Evolutionary conservation across 2,113 vertebrate species (phyloP).

Genomic region (Panthera leo): DNA sequence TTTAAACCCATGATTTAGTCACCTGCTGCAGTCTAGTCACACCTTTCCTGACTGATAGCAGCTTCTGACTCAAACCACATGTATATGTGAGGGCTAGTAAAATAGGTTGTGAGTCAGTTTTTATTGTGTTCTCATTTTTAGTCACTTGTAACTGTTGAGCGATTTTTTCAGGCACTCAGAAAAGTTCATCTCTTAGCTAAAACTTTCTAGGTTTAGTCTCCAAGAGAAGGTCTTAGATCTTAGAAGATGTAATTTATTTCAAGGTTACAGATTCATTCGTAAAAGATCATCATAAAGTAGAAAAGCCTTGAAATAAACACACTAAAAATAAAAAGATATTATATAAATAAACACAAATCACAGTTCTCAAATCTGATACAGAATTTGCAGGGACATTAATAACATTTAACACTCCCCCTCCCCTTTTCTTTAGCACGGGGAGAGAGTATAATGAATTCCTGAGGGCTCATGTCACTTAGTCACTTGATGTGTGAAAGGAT

Average conservation of each 20-base stretch:
- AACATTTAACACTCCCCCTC: constrained; percentile 3
- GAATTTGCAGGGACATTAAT: constrained; percentile 35
- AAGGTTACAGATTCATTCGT: not conserved
- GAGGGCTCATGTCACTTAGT: constrained; percentile 4
- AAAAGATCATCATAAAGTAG: constrained; percentile 34
- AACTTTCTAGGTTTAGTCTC: constrained; percentile 17
- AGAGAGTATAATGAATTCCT: not conserved
- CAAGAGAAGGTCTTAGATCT: constrained; percentile 20
- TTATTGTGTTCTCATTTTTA: constrained; percentile 50
- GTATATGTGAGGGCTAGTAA: not conserved
- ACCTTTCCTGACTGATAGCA: constrained; percentile 12
- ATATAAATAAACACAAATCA: constrained; percentile 38
- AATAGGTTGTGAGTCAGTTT: constrained; percentile 20
- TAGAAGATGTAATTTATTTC: constrained; percentile 44
- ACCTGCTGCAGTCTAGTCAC: not conserved
- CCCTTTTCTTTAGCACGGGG: not conserved
- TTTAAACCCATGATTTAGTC: not conserved
- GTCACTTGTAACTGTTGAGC: constrained; percentile 23
- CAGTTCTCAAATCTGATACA: constrained; percentile 38
- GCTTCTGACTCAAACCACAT: not conserved
- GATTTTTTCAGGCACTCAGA: constrained; percentile 21
- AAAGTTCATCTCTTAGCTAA: constrained; percentile 31
- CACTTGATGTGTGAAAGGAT: not conserved
- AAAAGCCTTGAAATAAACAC: constrained; percentile 26
- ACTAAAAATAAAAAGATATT: constrained; percentile 56